A percentile compares a stretch with the other conserved stretches of the same genome.
Conservation (phyloP, 2,888 invertebrate genomes). For the Sisyra nigra region DNA sequence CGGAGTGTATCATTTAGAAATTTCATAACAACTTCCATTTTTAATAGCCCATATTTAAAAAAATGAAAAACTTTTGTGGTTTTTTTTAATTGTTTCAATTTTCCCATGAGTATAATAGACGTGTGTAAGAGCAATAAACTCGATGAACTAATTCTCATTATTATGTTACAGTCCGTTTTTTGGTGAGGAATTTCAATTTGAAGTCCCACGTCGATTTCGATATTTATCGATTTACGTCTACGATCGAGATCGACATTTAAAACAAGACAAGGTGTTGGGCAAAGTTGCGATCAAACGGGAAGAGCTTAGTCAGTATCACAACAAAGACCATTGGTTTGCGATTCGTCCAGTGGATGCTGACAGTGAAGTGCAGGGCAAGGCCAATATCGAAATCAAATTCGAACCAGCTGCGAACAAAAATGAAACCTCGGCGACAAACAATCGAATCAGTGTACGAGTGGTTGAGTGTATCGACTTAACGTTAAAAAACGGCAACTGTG, state of each 20-base stretch:
- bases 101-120: too few species aligned
- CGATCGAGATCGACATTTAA: constrained; percentile 69
- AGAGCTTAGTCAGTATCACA: constrained; percentile 73
- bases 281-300: constrained; percentile 80
- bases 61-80: too few species aligned
- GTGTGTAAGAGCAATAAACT: too few species aligned
- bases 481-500: constrained; percentile 79
- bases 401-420: constrained; percentile 37
- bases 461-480: constrained; percentile 78
- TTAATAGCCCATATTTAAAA: too few species aligned
- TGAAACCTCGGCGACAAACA: constrained; percentile 27
- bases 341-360: constrained; percentile 73
- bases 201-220: constrained; percentile 78
- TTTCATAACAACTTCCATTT: not conserved
- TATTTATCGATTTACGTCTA: constrained; percentile 78
- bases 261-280: constrained; percentile 69
- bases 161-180: constrained; percentile 65
- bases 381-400: constrained; percentile 63
- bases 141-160: not conserved
- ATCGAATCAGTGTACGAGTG: constrained; percentile 43
- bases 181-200: constrained; percentile 86
- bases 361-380: constrained; percentile 83
- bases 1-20: not conserved
- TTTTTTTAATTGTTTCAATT: too few species aligned
- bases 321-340: constrained; percentile 87